Conservation (phyloP, 23 tunicate genomes). For the Halocynthia roretzi region DNA sequence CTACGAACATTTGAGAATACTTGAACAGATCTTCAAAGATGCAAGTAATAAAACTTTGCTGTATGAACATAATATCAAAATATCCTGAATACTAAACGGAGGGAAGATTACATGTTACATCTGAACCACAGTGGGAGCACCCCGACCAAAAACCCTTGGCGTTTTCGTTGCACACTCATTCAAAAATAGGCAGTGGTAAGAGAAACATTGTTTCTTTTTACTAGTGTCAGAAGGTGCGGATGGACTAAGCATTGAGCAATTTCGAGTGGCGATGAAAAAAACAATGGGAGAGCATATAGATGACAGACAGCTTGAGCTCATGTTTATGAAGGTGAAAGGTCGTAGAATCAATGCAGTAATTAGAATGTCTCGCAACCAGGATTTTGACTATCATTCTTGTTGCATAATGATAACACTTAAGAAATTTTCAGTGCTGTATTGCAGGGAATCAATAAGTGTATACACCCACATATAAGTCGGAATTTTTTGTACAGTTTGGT, state of each 20-base stretch:
- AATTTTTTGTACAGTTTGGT: no score
- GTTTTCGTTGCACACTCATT: neutral
- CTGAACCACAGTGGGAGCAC: neutral
- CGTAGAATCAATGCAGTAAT: no score
- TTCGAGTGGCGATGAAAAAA: slow-evolving; percentile 80
- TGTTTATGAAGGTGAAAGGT: slow-evolving; percentile 80
- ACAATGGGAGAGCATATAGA: slow-evolving; percentile 70
- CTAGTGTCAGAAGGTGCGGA: slow-evolving; percentile 41
- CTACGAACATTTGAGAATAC: slow-evolving; percentile 46
- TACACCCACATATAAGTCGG: no score
- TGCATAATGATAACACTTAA: no score
- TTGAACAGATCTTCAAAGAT: slow-evolving; percentile 62
- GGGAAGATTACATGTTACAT: no score
- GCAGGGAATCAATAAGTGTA: no score
- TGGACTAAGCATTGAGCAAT: slow-evolving; percentile 70
- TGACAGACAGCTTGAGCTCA: slow-evolving; percentile 60
- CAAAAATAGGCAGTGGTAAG: neutral
- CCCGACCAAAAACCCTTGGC: neutral
- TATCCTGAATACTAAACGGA: no score
- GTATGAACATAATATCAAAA: no score
- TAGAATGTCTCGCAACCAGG: no score
- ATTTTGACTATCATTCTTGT: no score
- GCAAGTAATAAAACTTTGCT: slow-evolving; percentile 10
- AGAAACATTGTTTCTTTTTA: neutral
- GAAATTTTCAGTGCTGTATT: no score